phyloP scores from a whole-genome alignment of 2,888 invertebrate species.

The Nomada fucata region DNA sequence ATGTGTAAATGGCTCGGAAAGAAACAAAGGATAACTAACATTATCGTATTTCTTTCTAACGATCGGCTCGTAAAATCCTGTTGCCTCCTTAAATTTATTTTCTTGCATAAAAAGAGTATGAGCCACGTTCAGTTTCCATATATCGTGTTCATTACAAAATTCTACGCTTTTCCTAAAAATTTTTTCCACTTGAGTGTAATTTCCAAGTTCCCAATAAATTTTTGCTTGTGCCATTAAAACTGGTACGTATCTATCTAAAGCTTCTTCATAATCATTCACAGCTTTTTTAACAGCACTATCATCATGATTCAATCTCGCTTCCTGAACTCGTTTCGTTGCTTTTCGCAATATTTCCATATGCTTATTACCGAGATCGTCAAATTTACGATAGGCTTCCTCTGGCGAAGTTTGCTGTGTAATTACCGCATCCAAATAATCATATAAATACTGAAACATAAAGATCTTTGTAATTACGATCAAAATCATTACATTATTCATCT shows the following conservation, averaged over 20 bases:
- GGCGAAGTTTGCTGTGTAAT: slow-evolving; percentile 99
- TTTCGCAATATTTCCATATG: slow-evolving; percentile 96
- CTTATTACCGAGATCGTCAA: slow-evolving; percentile 96
- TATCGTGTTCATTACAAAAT: slow-evolving; percentile 98
- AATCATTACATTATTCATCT: not conserved
- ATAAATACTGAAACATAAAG: slow-evolving; percentile 88
- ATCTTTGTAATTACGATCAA: slow-evolving; percentile 4
- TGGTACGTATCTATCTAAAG: slow-evolving; percentile 96
- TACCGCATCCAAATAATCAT: slow-evolving; percentile 97
- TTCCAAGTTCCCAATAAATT: slow-evolving; percentile 98
- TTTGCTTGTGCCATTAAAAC: slow-evolving; percentile 99
- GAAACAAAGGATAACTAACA: slow-evolving; percentile 82
- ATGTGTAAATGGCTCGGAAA: no score
- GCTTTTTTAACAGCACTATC: slow-evolving; percentile 95
- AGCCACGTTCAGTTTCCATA: slow-evolving; percentile 98
- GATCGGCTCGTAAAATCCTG: slow-evolving; percentile 98
- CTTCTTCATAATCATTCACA: slow-evolving; percentile 95
- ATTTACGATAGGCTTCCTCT: slow-evolving; percentile 97
- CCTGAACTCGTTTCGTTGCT: slow-evolving; percentile 97
- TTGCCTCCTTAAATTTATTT: slow-evolving; percentile 98
- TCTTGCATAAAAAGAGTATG: slow-evolving; percentile 99
- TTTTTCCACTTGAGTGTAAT: slow-evolving; percentile 97
- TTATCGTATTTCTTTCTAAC: slow-evolving; percentile 97
- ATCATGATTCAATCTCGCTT: slow-evolving; percentile 94
- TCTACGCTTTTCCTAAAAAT: slow-evolving; percentile 98